phyloP scores from a whole-genome alignment of 2,888 invertebrate species.

The Drosophila tripunctata region DNA sequence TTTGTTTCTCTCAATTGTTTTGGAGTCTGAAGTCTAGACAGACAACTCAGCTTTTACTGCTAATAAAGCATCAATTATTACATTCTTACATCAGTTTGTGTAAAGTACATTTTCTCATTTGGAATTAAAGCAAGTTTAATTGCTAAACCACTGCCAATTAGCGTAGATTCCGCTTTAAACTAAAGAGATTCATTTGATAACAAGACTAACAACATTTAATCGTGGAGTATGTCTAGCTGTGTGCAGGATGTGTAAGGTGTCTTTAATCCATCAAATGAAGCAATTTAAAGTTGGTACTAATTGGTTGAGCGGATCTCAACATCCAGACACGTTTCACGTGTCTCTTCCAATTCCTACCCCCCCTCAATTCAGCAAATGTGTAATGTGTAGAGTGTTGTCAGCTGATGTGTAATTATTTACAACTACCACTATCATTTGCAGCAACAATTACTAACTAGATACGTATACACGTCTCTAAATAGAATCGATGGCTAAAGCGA shows the following conservation, averaged over 20 bases:
- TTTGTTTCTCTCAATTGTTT: no score
- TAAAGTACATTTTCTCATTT: neutral
- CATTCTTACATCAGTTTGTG: no score
- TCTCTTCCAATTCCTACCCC: neutral
- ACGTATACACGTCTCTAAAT: slow-evolving; percentile 12
- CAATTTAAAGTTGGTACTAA: slow-evolving; percentile 19
- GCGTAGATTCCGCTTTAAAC: neutral
- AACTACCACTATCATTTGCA: slow-evolving; percentile 11
- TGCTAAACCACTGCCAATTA: no score
- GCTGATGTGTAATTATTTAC: slow-evolving; percentile 63
- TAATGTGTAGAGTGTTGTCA: slow-evolving; percentile 69
- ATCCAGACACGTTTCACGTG: neutral
- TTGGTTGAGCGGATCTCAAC: slow-evolving; percentile 30
- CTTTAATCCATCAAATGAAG: neutral
- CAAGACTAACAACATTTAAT: neutral
- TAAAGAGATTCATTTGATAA: neutral
- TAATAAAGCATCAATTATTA: no score
- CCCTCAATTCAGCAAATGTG: neutral
- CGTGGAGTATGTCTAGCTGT: neutral
- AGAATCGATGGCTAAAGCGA: slow-evolving; percentile 53
- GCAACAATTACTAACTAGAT: slow-evolving; percentile 31
- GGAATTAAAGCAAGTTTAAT: neutral
- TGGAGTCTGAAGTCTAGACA: no score
- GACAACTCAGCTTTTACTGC: no score
- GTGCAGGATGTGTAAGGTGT: neutral